These are phyloP conservation scores for Casuarius casuarius DNA, from an alignment of 2,113 vertebrate species.

Conservation along the genomic window DNA sequence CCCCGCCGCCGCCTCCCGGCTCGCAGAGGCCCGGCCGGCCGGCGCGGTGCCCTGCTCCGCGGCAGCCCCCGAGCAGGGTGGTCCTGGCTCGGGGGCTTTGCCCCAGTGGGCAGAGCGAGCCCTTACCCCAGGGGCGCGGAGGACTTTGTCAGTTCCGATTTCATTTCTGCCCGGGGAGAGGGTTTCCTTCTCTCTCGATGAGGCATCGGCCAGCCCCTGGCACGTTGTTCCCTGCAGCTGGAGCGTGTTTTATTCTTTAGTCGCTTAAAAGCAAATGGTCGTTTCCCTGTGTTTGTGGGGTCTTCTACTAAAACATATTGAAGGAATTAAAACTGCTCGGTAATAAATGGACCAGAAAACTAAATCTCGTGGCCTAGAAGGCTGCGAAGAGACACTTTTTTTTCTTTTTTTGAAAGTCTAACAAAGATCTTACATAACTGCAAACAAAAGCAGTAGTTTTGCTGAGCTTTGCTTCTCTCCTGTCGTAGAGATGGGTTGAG, in stretches of 20 bases:
- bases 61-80: not conserved
- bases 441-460: rapidly evolving
- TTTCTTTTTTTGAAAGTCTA: not conserved
- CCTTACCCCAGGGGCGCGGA: too few species aligned
- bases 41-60: not conserved
- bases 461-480: not conserved
- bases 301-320: rapidly evolving
- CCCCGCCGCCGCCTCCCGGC: not conserved
- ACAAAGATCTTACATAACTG: not conserved
- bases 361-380: not conserved
- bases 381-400: not conserved
- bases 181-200: rapidly evolving
- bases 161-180: rapidly evolving
- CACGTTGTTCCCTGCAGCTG: not conserved
- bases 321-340: rapidly evolving
- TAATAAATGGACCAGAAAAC: rapidly evolving
- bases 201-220: too few species aligned
- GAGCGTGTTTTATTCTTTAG: not conserved
- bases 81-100: not conserved
- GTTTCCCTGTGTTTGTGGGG: rapidly evolving
- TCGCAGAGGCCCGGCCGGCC: not conserved
- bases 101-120: not conserved
- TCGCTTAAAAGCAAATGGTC: not conserved
- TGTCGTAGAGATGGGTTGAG: not conserved
- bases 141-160: rapidly evolving